phyloP scores from a whole-genome alignment of 1,140 invertebrate genomes.

The Periplaneta americana region DNA sequence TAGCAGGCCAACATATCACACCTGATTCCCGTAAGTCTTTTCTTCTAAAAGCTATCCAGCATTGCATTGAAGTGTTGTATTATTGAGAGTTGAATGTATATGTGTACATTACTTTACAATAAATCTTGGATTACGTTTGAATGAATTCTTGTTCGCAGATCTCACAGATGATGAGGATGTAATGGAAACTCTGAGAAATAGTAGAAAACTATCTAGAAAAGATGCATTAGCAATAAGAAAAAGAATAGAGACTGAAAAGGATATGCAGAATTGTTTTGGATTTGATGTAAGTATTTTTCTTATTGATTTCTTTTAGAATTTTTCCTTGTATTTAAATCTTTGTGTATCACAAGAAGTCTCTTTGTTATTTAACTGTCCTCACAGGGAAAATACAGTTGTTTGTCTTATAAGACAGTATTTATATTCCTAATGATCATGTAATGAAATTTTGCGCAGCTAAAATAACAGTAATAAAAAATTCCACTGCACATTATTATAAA shows the following conservation, averaged over 20 bases:
- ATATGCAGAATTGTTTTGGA: constrained; percentile 79
- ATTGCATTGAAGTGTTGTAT: not conserved
- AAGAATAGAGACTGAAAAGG: constrained; percentile 49
- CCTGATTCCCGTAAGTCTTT: constrained; percentile 13
- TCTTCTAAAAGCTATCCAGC: no score
- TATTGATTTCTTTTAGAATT: not conserved
- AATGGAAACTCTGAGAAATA: constrained; percentile 20
- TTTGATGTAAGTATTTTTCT: constrained; percentile 61
- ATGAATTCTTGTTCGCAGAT: not conserved
- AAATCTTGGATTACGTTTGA: not conserved
- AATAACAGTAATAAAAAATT: not conserved
- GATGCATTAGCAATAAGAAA: constrained; percentile 33
- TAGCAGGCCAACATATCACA: constrained; percentile 23
- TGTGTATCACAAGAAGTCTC: not conserved
- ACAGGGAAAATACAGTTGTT: not conserved
- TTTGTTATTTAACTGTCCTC: not conserved
- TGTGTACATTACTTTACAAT: not conserved
- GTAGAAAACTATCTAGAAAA: constrained; percentile 25
- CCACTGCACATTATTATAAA: not conserved
- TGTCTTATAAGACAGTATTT: not conserved
- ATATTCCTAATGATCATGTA: not conserved
- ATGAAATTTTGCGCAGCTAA: not conserved
- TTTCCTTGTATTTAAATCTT: not conserved
- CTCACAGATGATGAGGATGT: constrained; percentile 34
- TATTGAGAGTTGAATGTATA: not conserved